phyloP scores from a whole-genome alignment of 1,140 invertebrate genomes.

The Globodera rostochiensis region DNA sequence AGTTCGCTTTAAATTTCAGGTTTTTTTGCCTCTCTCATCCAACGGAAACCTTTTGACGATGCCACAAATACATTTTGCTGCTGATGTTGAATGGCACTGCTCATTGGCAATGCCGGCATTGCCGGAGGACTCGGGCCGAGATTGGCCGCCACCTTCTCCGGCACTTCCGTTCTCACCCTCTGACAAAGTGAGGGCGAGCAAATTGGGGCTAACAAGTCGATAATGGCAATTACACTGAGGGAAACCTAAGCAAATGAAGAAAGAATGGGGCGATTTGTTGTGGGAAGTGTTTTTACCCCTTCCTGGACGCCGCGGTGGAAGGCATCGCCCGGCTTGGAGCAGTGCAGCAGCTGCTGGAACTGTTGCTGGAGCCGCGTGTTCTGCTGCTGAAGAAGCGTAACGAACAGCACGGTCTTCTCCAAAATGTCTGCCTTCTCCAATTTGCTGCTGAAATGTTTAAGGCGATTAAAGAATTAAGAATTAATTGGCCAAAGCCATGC shows the following conservation, averaged over 20 bases:
- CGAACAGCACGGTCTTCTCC: conserved; percentile 43
- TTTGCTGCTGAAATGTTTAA: conserved; percentile 38
- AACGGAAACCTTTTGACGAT: not conserved
- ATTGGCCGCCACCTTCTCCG: conserved; percentile 1
- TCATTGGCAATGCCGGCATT: not conserved
- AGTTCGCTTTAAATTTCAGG: not conserved
- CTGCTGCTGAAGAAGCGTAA: conserved; percentile 24
- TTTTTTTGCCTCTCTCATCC: no score
- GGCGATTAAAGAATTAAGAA: not conserved
- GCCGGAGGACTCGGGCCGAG: not conserved
- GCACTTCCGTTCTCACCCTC: not conserved
- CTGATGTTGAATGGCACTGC: not conserved
- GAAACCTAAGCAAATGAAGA: conserved; percentile 5
- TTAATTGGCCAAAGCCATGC: not conserved
- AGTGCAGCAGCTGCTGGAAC: conserved; percentile 20
- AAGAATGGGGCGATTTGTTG: not conserved
- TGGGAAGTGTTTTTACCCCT: not conserved
- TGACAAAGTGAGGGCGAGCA: conserved; percentile 11
- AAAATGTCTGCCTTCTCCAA: conserved; percentile 50
- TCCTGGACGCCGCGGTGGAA: conserved; percentile 17
- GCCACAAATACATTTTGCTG: not conserved
- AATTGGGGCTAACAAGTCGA: conserved; percentile 14
- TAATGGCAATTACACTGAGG: conserved; percentile 18
- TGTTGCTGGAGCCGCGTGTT: conserved; percentile 17
- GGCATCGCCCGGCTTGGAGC: not conserved